Evolutionary conservation across 2,797 vertebrate genomes (phyloP), one percentile per base, ranked within the genome.

Genomic region (Schizothorax lantsangensis): DNA sequence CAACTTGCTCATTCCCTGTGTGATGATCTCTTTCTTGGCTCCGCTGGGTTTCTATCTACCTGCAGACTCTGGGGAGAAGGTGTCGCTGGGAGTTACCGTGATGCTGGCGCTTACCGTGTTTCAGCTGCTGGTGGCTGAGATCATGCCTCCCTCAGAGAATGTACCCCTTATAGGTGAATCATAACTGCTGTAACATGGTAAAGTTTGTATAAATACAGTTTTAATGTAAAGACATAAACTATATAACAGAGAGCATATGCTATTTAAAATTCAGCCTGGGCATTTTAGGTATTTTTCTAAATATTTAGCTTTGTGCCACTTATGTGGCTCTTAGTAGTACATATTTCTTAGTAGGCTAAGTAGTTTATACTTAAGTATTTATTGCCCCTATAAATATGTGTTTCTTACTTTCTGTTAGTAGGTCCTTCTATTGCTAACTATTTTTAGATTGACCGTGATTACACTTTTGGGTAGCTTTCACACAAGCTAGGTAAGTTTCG

Each of bases 21-120:
- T 98, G 88, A 96, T 98, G 95, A 97, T 98, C 92, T 98, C 98
- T 36, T 97, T 98, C 92, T 94, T 99, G 84, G 97, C 97, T 0
- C 98, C 97, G 0, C 95, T 99, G 14, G 96, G 97, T 74, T 99
- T 99, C 94, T 98, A 98, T 93, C 95, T 99, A 79, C 97, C 97
- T 0, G 97, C 97, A 0, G 97, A 97, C 93, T 99, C 97, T 0
- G 97, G 97, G 8, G 97, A 98, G 93, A 99, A 98, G 92, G 97
- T 98, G 71, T 98, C 97, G 0, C 93, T 99, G 86, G 98, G 97
- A 0, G 96, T 98, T 84, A 98, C 97, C 0, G 96, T 99, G 87
- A 96, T 99, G 91, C 92, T 99, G 93, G 97, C 98, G 0, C 97
- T 98, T 86, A 98, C 97, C 0, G 97, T 98, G 89, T 98, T 99